Evolutionary conservation across 2,797 vertebrate genomes (phyloP).

Genomic region (Rhynchotus rufescens): DNA sequence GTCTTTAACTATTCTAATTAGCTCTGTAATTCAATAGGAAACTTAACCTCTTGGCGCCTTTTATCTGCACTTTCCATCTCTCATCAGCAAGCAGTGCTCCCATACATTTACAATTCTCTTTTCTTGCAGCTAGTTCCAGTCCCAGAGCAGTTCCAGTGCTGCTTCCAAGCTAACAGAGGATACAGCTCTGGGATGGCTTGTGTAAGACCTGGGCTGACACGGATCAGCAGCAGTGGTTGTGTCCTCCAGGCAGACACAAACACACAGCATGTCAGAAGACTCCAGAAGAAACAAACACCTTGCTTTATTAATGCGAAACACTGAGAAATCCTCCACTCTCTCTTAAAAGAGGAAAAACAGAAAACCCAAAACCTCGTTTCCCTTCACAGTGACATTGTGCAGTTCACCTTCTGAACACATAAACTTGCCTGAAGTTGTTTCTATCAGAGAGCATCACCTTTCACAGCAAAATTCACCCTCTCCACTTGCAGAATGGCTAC

Average conservation of each 20-base stretch:
- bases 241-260: background rate
- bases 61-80: conserved; percentile 19
- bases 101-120: background rate
- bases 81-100: background rate
- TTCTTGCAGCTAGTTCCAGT: background rate
- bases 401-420: background rate
- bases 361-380: background rate
- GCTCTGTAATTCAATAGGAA: conserved; percentile 42
- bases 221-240: background rate
- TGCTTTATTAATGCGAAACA: background rate
- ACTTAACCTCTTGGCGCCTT: conserved; percentile 15
- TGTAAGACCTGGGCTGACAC: background rate
- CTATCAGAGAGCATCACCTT: background rate
- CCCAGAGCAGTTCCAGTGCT: background rate
- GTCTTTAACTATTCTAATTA: background rate
- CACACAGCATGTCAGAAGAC: background rate
- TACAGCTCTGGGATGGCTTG: background rate
- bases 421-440: background rate
- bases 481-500: background rate
- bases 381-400: background rate
- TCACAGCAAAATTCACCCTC: background rate
- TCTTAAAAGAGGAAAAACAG: background rate
- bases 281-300: background rate
- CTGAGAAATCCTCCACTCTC: background rate
- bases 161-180: background rate